Evolutionary conservation across 1,140 invertebrate genomes (phyloP).

Genomic region (Lasioglossum albipes): DNA sequence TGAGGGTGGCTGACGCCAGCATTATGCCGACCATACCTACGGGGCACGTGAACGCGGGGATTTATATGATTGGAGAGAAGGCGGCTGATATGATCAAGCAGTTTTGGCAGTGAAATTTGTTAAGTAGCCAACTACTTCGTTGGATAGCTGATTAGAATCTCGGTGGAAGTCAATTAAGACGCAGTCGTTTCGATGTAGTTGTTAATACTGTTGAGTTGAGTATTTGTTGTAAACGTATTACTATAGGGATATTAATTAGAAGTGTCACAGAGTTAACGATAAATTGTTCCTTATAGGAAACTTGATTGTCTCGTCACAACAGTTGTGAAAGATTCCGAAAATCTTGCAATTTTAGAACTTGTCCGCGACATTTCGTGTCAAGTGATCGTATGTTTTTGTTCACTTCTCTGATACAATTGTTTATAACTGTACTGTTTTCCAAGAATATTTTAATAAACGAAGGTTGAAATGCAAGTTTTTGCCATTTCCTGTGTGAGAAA

Average conservation of each 20-base stretch:
- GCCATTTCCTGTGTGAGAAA: no score
- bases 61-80: slow-evolving; percentile 93
- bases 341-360: neutral
- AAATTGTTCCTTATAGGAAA: slow-evolving; percentile 22
- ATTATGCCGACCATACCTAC: slow-evolving; percentile 87
- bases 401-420: no score
- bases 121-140: no score
- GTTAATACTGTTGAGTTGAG: no score
- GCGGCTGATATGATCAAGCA: slow-evolving; percentile 88
- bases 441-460: no score
- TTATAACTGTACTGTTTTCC: no score
- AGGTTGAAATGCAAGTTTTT: no score
- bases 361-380: neutral
- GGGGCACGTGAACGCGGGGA: slow-evolving; percentile 87
- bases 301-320: neutral
- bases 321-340: neutral
- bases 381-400: neutral
- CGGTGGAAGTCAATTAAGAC: neutral
- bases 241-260: neutral
- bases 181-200: neutral
- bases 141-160: no score
- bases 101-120: slow-evolving; percentile 56
- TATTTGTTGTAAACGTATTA: no score
- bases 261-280: neutral
- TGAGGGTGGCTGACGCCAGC: slow-evolving; percentile 89